Evolutionary conservation across 2,113 vertebrate species (phyloP), one percentile per base, ranked within the genome.

Genomic region (Apteryx owenii): DNA sequence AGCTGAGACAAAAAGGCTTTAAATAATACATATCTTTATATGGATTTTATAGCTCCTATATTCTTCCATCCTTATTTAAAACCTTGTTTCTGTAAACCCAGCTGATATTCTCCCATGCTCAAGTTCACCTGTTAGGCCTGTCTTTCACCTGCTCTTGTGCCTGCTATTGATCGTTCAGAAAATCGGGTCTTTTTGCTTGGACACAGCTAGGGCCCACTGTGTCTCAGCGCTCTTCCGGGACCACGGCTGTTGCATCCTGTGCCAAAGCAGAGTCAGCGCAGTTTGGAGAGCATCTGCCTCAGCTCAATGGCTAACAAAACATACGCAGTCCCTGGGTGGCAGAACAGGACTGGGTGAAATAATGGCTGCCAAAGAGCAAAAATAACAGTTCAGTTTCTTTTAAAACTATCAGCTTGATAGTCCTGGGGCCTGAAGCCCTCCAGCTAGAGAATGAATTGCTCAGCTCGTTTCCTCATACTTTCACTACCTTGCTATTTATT

Each of bases 171-270:
- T 73, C 62, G 40, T 83, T 12, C 31, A 79, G 29, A 53, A 91
- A 76, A 78, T 21, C 2, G 2, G 65, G 3, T 61, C n/a, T 60
- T 84, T 95, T 17, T 62, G 26, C 65, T 69, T 31, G 42, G 29
- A 28, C 12, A 26, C 3, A 72, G n/a, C 10, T 71, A 76, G 42
- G n/a, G 7, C 44, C 40, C 31, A 28, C 26, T 53, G 26, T 31
- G 8, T 40, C 42, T 80, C 21, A 5, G 9, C 18, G 65, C 40
- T 85, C 48, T 23, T 85, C 26, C 21, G 13, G 21, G 26, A 88
- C 9, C 53, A 29, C 0, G 3, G 40, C 28, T 2, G 36, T 7
- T 0, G 5, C 40, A 19, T 42, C 60, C 51, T 56, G 36, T 15
- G 28, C 38, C 73, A 77, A 50, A 85, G 60, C 50, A 60, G 1